Base-by-base conservation (phyloP, 2,113 vertebrate species). In the Trogon surrucura region DNA sequence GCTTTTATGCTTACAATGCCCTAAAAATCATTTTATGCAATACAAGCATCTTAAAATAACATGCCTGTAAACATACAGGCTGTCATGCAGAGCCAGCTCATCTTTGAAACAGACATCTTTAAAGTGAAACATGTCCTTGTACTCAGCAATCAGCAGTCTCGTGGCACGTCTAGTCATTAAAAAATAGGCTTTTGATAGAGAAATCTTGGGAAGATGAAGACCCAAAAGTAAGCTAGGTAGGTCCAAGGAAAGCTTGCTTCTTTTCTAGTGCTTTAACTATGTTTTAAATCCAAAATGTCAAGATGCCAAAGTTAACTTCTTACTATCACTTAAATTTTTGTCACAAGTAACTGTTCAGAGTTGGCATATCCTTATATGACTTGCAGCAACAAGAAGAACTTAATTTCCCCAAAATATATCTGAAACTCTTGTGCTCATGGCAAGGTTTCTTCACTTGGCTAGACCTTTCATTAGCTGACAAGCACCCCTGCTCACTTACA, bases 91-190 rank as follows among this genome's bases (percentile, higher is more conserved):
- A 78, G 77, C 84, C 91, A 84, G 4, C 56, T 95, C 56, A 6
- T 77, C 72, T 53, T 21, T 4, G 22, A 77, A 80, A 50, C 51
- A 45, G 17, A 50, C 53, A 5, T 13, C 56, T 86, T 50, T 3
- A 5, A 41, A 44, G 25, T 32, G 78, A 78, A 87, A n/a, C 34
- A 13, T 58, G 51, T 36, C 80, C 65, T 36, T 9, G 11, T 50
- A 14, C 11, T 51, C 0, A 0, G 11, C 11, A 16, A 44, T 21
- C 71, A 30, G 64, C 74, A 90, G 51, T 36, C 19, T 13, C 17
- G 67, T 48, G 64, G 36, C 0, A 0, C 0, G 3, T 22, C 27
- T 27, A 20, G 51, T 32, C 38, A 34, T 8, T 66, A 25, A 34
- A 16, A 81, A 34, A 83, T 41, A 6, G 3, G 21, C 17, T 7